A percentile compares a stretch with the other conserved stretches of the same genome.
Evolutionary conservation across 2,888 invertebrate species (phyloP).

Genomic region (Sacculina carcini): DNA sequence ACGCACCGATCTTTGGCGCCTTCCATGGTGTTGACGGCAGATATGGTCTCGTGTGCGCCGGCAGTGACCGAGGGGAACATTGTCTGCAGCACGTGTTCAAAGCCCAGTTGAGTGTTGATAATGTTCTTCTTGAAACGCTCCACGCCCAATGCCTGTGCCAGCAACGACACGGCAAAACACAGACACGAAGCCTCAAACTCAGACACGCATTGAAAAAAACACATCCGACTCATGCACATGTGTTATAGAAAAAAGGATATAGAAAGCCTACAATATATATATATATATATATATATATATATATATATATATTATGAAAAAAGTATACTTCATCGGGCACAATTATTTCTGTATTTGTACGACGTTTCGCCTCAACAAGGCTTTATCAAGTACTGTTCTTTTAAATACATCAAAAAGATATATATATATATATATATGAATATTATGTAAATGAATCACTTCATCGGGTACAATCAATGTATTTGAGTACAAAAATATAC

Average conservation of each 20-base stretch:
- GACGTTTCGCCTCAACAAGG: too few relatives aligned
- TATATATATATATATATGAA: too few relatives aligned
- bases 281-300: neutral
- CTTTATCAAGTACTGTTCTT: too few relatives aligned
- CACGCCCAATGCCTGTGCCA: conserved; percentile 34
- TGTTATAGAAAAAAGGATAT: neutral
- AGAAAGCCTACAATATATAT: neutral
- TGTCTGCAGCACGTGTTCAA: conserved; percentile 9
- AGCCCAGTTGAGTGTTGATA: conserved; percentile 9
- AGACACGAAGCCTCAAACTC: neutral
- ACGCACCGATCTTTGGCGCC: neutral
- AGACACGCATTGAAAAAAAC: neutral
- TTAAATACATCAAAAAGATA: too few relatives aligned
- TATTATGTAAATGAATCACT: too few relatives aligned
- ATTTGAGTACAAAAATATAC: too few relatives aligned
- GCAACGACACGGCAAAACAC: neutral
- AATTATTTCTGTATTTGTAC: too few relatives aligned
- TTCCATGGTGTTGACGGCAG: neutral
- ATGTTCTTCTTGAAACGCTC: conserved; percentile 62
- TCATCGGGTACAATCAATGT: too few relatives aligned
- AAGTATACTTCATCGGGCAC: too few relatives aligned
- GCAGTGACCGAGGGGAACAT: conserved; percentile 8
- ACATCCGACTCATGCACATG: neutral
- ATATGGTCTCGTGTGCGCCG: neutral
- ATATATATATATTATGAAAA: too few relatives aligned